These are phyloP conservation scores for Narcine bancroftii DNA, from an alignment of 2,113 vertebrate genomes.

Conservation along the genomic window DNA sequence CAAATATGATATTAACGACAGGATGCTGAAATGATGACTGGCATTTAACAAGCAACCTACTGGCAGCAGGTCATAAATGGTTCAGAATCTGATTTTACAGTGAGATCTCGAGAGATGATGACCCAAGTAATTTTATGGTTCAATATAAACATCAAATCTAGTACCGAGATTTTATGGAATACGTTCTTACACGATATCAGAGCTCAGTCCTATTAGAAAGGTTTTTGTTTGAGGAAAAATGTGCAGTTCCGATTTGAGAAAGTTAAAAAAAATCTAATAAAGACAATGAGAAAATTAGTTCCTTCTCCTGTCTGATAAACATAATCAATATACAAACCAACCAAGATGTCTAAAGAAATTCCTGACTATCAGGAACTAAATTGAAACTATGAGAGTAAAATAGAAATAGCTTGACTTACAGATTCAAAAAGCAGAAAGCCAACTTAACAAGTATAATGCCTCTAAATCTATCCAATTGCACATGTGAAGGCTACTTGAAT, in stretches of 20 bases:
- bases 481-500: not conserved
- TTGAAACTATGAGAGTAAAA: not conserved
- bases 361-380: not conserved
- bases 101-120: constrained; percentile 37
- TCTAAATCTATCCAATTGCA: not conserved
- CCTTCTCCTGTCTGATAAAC: not conserved
- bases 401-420: not conserved
- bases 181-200: constrained; percentile 10
- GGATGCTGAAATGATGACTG: constrained; percentile 36
- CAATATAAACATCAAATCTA: constrained; percentile 34
- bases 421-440: not conserved
- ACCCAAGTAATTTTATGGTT: constrained; percentile 34
- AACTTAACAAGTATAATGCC: not conserved
- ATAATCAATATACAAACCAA: not conserved
- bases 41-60: constrained; percentile 31
- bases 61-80: constrained; percentile 37
- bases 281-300: not conserved
- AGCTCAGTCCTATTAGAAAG: constrained; percentile 16
- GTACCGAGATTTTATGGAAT: constrained; percentile 14
- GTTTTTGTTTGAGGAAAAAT: not conserved
- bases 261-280: not conserved
- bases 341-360: not conserved
- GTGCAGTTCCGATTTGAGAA: not conserved
- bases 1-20: constrained; percentile 37
- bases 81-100: constrained; percentile 32